Evolutionary conservation across 1,140 invertebrate species (phyloP), one percentile per base, ranked within the genome.

Genomic region (Brachionus manjavacas): DNA sequence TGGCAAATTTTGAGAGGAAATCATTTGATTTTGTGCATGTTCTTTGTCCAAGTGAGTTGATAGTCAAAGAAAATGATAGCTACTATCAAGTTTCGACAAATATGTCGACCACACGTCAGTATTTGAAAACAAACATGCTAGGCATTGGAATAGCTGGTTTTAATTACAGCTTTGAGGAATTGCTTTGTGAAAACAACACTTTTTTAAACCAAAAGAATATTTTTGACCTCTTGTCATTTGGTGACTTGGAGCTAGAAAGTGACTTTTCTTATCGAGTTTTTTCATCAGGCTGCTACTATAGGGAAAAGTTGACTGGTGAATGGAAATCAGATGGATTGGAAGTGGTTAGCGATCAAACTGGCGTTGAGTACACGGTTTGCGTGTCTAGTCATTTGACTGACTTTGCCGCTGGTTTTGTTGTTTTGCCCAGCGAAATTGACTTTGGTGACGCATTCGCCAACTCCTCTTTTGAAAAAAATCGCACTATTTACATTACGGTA

Each of bases 401-500:
- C 28, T 91, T 90, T 85, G 87, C 87, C 8, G 87, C 88, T 11
- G 88, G 89, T 14, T 90, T 88, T 86, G 85, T 88, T 1, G 88
- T 90, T 2, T 87, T 87, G 9, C 90, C 90, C 1, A 90, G 90
- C 78, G 86, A 87, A 14, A 88, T 91, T 14, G 89, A 90, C 86
- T 90, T 88, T 86, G 86, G 87, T 83, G 88, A 88, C 81, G 87
- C 89, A 7, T 89, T 90, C 35, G 85, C 86, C 20, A 89, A 90
- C 85, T 88, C 89, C 4, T 90, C 90, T 41, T 92, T 92, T 86
- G 86, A 88, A 6, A 90, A 91, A 86, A 92, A 92, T 87, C 88
- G 91, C 6, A 92, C 91, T 2, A 89, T 92, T 46, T 92, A 91
- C 85, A 87, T 91, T 76, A 91, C 90, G 0, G 87, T 91, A 52